Evolutionary conservation across 2,797 vertebrate species (phyloP).

Genomic region (Enoplosus armatus): DNA sequence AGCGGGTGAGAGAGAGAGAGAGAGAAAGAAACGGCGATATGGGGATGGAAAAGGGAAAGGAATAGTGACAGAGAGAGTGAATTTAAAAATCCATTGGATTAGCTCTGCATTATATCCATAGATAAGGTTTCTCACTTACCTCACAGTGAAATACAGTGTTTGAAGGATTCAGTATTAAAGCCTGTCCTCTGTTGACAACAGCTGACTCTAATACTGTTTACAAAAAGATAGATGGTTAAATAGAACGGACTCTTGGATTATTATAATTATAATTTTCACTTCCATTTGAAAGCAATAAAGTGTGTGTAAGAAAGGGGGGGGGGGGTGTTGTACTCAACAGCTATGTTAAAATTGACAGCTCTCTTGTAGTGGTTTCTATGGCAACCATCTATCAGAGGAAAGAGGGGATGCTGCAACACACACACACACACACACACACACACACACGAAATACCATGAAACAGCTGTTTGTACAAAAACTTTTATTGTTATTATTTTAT

Average conservation of each 20-base stretch:
- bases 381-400: conserved; percentile 27
- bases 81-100: not conserved
- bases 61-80: not conserved
- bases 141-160: not conserved
- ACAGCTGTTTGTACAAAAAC: too few relatives aligned
- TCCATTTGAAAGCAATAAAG: not conserved
- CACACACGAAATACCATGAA: not conserved
- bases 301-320: not conserved
- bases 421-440: not conserved
- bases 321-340: not conserved
- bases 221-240: not conserved
- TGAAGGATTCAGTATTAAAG: not conserved
- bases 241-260: not conserved
- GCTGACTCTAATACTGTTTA: too few relatives aligned
- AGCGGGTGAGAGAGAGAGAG: not conserved
- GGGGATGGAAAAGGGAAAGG: not conserved
- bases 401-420: not conserved
- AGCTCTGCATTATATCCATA: not conserved
- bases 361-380: conserved; percentile 19
- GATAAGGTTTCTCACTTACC: not conserved
- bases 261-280: not conserved
- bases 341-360: not conserved
- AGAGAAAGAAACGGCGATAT: not conserved
- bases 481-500: too few relatives aligned
- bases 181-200: too few relatives aligned